Conservation (phyloP, 2,888 invertebrate genomes). For the Sarcophaga subvicina region DNA sequence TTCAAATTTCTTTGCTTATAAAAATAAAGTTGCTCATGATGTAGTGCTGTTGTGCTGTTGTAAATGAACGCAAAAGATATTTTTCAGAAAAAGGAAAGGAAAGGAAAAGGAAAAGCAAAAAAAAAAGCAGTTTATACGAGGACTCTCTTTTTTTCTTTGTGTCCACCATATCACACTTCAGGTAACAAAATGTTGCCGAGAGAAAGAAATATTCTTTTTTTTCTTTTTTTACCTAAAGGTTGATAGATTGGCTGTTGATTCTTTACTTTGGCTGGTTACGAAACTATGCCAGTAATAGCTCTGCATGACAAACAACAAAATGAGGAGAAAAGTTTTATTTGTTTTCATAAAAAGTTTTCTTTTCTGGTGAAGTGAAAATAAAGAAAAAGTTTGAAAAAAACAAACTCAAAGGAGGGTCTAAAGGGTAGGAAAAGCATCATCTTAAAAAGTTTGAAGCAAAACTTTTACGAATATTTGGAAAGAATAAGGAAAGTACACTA, state of each 20-base stretch:
- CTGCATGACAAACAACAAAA: background rate
- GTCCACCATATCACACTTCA: background rate
- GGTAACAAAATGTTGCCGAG: background rate
- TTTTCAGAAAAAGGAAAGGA: no score
- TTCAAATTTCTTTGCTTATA: no score
- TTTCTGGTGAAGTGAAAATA: background rate
- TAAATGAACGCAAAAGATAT: no score
- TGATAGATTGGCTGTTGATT: background rate
- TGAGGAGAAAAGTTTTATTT: background rate
- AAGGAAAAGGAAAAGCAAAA: no score
- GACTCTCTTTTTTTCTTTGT: background rate
- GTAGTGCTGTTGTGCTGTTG: no score
- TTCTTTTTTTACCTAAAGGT: background rate
- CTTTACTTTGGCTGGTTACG: background rate
- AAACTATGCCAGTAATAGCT: background rate
- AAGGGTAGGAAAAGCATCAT: background rate
- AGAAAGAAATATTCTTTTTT: no score
- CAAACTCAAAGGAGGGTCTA: background rate
- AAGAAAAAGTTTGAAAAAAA: background rate
- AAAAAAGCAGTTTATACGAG: background rate
- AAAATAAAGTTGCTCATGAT: no score
- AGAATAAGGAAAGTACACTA: no score
- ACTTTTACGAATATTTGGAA: background rate
- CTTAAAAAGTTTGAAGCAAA: background rate
- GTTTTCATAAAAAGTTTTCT: background rate